Evolutionary conservation across 2,888 invertebrate genomes (phyloP).

Genomic region (Dicyrtomina minuta): DNA sequence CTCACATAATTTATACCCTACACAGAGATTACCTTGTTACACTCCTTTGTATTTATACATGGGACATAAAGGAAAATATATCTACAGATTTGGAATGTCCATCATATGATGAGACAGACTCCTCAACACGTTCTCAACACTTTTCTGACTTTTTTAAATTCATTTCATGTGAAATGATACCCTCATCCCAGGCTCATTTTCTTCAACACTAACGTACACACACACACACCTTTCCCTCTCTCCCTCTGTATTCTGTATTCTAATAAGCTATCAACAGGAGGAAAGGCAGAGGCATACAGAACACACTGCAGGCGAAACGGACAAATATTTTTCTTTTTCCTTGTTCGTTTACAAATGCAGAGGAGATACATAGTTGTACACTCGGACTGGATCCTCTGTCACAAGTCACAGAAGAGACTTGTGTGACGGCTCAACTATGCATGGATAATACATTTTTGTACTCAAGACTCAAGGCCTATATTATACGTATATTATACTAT

Average conservation of each 20-base stretch:
- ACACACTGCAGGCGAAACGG: neutral
- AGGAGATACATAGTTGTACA: no score
- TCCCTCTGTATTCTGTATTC: no score
- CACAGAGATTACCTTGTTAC: neutral
- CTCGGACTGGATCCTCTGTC: no score
- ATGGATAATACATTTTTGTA: no score
- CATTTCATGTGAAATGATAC: constrained; percentile 21
- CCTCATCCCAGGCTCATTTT: no score
- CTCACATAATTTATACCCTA: constrained; percentile 1
- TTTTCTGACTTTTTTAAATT: constrained; percentile 26
- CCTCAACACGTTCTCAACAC: constrained; percentile 32
- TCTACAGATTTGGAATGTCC: constrained; percentile 18
- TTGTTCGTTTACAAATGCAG: neutral
- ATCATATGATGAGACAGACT: constrained; percentile 25
- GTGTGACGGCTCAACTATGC: no score
- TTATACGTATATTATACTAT: no score
- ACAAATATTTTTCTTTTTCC: neutral
- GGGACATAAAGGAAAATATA: neutral
- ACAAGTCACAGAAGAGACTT: no score
- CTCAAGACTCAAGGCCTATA: neutral
- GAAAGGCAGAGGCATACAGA: neutral
- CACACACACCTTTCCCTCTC: no score
- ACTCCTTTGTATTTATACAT: neutral
- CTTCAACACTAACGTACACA: no score
- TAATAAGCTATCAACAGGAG: no score